Base-by-base conservation (phyloP, 2,888 invertebrate species). In the Dolomedes plantarius region DNA sequence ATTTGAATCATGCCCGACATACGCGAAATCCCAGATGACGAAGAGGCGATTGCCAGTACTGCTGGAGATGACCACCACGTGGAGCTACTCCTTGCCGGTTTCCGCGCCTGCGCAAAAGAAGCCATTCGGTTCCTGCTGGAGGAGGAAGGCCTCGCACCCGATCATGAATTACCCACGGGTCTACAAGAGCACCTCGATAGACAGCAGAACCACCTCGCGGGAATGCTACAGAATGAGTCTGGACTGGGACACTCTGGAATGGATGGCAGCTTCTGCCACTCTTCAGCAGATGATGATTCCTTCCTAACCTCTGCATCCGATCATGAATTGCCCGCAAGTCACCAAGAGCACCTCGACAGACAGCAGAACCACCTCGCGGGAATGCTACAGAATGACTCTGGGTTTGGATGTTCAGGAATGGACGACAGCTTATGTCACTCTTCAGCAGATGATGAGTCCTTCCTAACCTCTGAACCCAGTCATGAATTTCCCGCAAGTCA, bases 91-190 rank as follows among this genome's bases (percentile, higher is more conserved):
- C 29, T 88, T 6, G 79, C 81, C 23, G 88, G 88, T 7, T 88
- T 81, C 19, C 81, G 81, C 19, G 81, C 81, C 1, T 88, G 88
- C 28, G 88, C 88, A 5, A 62, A 65, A 16, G 88, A 88, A 82
- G 88, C 88, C 36, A 62, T 88, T 67, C 68, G 88, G n/a, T 88
- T 81, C 41, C 50, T 88, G 16, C n/a, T 82, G n/a, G 88, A 88
- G 28, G 88, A 88, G 29, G 88, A 88, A 67, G 76, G 86, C 11
- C 19, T 88, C 3, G 29, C 88, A 7, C 72, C 81, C 0, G 81
- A 86, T 29, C 81, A 86, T 50, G 86, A 81, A 13, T 39, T 88
- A 13, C 78, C 86, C 2, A 32, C 65, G 0, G 86, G 88, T n/a
- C 88, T 88, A 27, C 77, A 86, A 32, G 81, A 88, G 41, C 88